Evolutionary conservation across 64 coral and sea anemone species (phyloP).

Genomic region (Porites australiensis): DNA sequence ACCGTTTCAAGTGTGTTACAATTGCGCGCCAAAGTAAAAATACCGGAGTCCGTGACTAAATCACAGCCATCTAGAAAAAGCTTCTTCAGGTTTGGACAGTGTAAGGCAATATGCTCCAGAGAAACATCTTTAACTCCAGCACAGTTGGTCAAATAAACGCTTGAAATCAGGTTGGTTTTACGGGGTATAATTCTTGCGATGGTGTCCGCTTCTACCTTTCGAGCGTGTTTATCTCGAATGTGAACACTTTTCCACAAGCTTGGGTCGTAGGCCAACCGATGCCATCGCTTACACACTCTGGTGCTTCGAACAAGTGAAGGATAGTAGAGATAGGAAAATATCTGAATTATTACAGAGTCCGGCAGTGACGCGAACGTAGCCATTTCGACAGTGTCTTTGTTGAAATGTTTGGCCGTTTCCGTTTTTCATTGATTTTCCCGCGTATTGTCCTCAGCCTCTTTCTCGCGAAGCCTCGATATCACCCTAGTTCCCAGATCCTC

Average conservation of each 20-base stretch:
- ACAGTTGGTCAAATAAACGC: slow-evolving; percentile 88
- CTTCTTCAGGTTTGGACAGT: slow-evolving; percentile 90
- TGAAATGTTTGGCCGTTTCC: slow-evolving; percentile 55
- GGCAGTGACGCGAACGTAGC: slow-evolving; percentile 73
- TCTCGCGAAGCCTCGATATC: slow-evolving; percentile 53
- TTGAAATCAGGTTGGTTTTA: slow-evolving; percentile 76
- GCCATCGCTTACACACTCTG: slow-evolving; percentile 88
- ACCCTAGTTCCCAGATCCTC: background rate
- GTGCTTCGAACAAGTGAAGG: slow-evolving; percentile 67
- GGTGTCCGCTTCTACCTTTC: slow-evolving; percentile 70
- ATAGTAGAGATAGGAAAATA: slow-evolving; percentile 90
- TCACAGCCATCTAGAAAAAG: slow-evolving; percentile 77
- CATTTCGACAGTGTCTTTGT: slow-evolving; percentile 54
- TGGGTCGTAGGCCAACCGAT: slow-evolving; percentile 79
- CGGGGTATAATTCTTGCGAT: slow-evolving; percentile 73
- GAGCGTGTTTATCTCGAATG: slow-evolving; percentile 63
- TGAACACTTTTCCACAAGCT: slow-evolving; percentile 90
- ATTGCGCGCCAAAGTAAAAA: slow-evolving; percentile 80
- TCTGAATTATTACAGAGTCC: slow-evolving; percentile 84
- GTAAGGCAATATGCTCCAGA: slow-evolving; percentile 63
- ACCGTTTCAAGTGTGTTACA: slow-evolving; percentile 78
- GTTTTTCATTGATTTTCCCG: slow-evolving; percentile 83
- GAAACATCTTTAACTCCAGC: slow-evolving; percentile 61
- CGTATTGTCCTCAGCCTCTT: slow-evolving; percentile 73
- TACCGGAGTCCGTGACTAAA: slow-evolving; percentile 82